These are phyloP conservation scores for Nesoenas mayeri DNA, from an alignment of 2,113 vertebrate genomes.

Conservation along the genomic window DNA sequence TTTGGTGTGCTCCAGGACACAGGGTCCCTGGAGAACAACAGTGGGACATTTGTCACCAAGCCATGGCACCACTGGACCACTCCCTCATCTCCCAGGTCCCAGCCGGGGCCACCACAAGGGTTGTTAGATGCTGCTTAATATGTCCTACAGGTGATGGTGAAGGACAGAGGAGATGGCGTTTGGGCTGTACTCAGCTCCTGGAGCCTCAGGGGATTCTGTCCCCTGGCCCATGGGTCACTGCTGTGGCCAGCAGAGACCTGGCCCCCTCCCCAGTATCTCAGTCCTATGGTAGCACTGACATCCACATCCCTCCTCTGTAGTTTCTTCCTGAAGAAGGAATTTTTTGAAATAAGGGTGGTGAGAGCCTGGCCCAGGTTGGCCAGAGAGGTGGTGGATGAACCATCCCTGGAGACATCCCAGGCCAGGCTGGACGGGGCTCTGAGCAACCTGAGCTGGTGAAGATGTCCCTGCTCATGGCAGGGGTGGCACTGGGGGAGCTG, in stretches of 20 bases:
- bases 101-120: fast-evolving
- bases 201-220: not conserved
- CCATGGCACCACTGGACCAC: fast-evolving
- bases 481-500: too few relatives aligned
- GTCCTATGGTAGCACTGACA: fast-evolving
- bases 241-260: fast-evolving
- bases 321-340: too few relatives aligned
- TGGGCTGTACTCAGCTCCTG: not conserved
- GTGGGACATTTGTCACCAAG: not conserved
- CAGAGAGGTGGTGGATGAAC: too few relatives aligned
- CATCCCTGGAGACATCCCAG: too few relatives aligned
- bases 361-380: too few relatives aligned
- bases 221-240: not conserved
- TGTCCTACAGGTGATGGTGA: not conserved
- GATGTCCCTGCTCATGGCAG: too few relatives aligned
- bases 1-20: not conserved
- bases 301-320: not conserved
- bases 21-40: fast-evolving
- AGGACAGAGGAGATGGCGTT: not conserved
- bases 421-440: too few relatives aligned
- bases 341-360: too few relatives aligned
- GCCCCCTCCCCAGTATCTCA: fast-evolving
- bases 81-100: not conserved
- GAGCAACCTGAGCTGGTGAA: too few relatives aligned
- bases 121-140: not conserved